Evolutionary conservation across 92 coral and sea anemone genomes (phyloP).

Genomic region (Micromussa lordhowensis): DNA sequence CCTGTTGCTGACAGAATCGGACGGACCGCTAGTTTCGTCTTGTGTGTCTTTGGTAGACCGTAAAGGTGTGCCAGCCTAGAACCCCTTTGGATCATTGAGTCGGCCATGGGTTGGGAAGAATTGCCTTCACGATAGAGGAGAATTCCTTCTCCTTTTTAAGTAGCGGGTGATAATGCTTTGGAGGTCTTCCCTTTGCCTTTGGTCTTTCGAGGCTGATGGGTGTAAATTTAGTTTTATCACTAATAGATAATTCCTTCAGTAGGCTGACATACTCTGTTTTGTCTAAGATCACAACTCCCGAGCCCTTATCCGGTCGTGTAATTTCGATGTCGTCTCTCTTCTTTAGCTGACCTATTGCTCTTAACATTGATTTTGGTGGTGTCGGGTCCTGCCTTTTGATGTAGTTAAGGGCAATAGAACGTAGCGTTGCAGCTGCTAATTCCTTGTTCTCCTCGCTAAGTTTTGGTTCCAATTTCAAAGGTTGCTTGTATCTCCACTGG

Average conservation of each 20-base stretch:
- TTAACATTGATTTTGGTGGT: constrained; percentile 44
- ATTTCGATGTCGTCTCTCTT: constrained; percentile 38
- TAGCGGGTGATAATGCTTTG: background rate
- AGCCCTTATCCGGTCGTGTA: constrained; percentile 38
- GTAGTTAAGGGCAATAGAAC: constrained; percentile 41
- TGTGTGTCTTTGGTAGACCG: constrained; percentile 56
- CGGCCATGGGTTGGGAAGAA: constrained; percentile 36
- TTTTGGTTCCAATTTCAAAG: constrained; percentile 15
- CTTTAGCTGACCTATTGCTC: no score
- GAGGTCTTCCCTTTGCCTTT: constrained; percentile 27
- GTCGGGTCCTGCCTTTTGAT: constrained; percentile 22
- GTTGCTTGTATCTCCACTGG: constrained; percentile 13
- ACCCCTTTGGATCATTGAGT: constrained; percentile 39
- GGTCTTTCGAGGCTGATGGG: constrained; percentile 26
- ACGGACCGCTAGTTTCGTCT: no score
- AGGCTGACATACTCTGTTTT: constrained; percentile 43
- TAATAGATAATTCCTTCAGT: constrained; percentile 41
- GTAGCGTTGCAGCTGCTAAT: constrained; percentile 43
- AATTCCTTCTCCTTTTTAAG: constrained; percentile 45
- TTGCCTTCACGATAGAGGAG: constrained; percentile 6
- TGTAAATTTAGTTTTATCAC: constrained; percentile 32
- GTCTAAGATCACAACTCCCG: constrained; percentile 41
- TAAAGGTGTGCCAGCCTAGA: constrained; percentile 57
- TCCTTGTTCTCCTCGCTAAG: constrained; percentile 37
- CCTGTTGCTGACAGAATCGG: no score